Conservation (phyloP, 2,888 invertebrate species). For the Mythimna lalbum region DNA sequence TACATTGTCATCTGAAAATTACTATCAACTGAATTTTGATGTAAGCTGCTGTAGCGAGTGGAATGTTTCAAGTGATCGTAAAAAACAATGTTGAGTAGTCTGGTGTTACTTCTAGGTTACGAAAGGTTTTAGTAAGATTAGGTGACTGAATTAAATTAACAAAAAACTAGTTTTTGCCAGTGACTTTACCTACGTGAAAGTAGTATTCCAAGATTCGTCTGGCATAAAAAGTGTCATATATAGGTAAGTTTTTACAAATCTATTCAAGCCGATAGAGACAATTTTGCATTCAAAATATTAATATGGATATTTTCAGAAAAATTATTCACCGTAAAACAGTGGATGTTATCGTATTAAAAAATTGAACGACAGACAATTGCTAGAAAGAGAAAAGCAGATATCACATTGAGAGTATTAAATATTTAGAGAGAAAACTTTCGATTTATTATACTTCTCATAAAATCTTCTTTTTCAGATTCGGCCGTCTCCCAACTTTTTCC, state of each 20-base stretch:
- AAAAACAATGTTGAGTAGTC: not conserved
- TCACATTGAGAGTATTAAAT: too few relatives aligned
- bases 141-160: too few relatives aligned
- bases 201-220: too few relatives aligned
- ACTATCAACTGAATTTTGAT: slow-evolving; percentile 22
- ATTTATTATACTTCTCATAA: not conserved
- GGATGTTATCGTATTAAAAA: not conserved
- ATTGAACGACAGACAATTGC: not conserved
- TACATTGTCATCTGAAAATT: slow-evolving; percentile 46
- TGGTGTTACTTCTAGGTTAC: not conserved
- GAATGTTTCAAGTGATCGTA: not conserved
- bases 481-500: slow-evolving; percentile 74
- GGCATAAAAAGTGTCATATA: too few relatives aligned
- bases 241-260: too few relatives aligned
- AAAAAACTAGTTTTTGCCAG: too few relatives aligned
- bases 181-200: too few relatives aligned
- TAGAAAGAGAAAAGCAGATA: not conserved
- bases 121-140: not conserved
- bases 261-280: too few relatives aligned
- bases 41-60: not conserved
- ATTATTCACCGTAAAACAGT: not conserved
- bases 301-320: not conserved
- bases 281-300: too few relatives aligned
- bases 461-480: slow-evolving; percentile 70
- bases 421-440: too few relatives aligned